phyloP scores from a whole-genome alignment of 2,797 vertebrate species.

The Urocyon cinereoargenteus region DNA sequence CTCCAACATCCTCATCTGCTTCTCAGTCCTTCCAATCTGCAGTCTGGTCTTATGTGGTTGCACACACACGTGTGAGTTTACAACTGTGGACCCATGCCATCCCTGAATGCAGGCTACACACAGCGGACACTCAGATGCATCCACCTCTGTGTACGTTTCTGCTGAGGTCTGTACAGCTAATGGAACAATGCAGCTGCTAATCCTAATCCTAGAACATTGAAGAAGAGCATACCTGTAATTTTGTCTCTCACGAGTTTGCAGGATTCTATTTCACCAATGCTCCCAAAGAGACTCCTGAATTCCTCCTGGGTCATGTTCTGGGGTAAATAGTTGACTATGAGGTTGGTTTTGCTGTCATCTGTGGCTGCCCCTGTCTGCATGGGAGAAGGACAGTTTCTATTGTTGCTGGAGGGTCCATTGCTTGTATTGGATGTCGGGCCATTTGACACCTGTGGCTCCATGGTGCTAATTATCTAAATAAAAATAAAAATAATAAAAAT shows the following conservation, averaged over 20 bases:
- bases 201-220: constrained; percentile 24
- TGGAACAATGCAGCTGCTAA: neutral
- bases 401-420: constrained; percentile 99
- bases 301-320: constrained; percentile 99
- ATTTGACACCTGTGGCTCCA: constrained; percentile 99
- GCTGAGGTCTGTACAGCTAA: neutral
- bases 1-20: constrained; percentile 20
- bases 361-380: constrained; percentile 98
- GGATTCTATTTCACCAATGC: constrained; percentile 99
- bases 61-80: neutral
- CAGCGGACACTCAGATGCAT: neutral
- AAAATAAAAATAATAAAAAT: constrained; percentile 75
- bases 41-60: neutral
- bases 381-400: constrained; percentile 98
- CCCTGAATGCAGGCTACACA: neutral
- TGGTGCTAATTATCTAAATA: constrained; percentile 99
- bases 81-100: neutral
- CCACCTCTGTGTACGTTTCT: neutral
- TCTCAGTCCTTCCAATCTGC: neutral
- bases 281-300: constrained; percentile 99
- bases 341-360: constrained; percentile 99
- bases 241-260: constrained; percentile 99
- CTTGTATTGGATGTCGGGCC: constrained; percentile 97
- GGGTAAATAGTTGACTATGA: constrained; percentile 99
- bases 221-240: constrained; percentile 95